These are phyloP conservation scores for Pandemis heparana DNA, from an alignment of 2,888 invertebrate species.

Conservation along the genomic window DNA sequence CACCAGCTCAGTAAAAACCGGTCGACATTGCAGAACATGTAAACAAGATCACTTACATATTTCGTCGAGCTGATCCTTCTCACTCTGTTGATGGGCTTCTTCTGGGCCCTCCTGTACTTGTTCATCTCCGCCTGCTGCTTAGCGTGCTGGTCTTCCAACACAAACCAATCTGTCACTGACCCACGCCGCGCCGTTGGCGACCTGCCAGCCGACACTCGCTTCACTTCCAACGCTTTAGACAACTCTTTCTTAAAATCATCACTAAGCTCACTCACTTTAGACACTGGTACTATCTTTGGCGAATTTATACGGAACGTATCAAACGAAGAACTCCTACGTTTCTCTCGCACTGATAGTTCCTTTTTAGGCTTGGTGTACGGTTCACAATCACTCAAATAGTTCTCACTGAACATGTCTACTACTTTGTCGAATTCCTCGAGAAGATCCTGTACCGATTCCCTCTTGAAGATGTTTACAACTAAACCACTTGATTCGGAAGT, in stretches of 20 bases:
- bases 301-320: conserved; percentile 59
- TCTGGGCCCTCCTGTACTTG: conserved; percentile 71
- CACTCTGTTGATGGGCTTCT: conserved; percentile 72
- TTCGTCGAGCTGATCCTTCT: conserved; percentile 80
- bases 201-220: conserved; percentile 53
- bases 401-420: conserved; percentile 78
- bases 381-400: conserved; percentile 77
- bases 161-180: conserved; percentile 81
- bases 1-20: not conserved
- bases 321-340: conserved; percentile 74
- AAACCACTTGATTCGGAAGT: conserved; percentile 71
- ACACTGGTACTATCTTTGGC: conserved; percentile 73
- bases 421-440: conserved; percentile 75
- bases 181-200: conserved; percentile 64
- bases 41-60: conserved; percentile 71
- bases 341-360: conserved; percentile 57
- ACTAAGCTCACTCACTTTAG: conserved; percentile 71
- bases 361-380: conserved; percentile 69
- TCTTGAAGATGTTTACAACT: conserved; percentile 67
- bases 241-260: conserved; percentile 76
- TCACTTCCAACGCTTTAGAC: conserved; percentile 62
- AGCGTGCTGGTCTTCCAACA: conserved; percentile 67
- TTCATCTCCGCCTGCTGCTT: conserved; percentile 57
- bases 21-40: not conserved
- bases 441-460: conserved; percentile 72